These are phyloP conservation scores for Yasuhikotakia modesta DNA, from an alignment of 2,797 vertebrate species.

Conservation along the genomic window DNA sequence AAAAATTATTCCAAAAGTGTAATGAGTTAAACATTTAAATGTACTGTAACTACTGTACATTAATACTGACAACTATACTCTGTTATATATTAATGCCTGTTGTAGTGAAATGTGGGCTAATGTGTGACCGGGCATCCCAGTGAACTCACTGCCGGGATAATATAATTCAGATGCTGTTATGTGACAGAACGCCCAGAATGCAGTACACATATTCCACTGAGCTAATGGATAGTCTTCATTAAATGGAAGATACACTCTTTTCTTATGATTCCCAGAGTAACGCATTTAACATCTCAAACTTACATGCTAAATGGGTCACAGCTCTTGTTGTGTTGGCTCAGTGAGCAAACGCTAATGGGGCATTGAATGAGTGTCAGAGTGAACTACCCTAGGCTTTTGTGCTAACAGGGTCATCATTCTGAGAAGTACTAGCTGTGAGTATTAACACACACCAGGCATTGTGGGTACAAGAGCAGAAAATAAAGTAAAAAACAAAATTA, in stretches of 20 bases:
- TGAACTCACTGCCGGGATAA: conserved; percentile 31
- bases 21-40: neutral
- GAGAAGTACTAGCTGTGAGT: conserved; percentile 45
- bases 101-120: conserved; percentile 7
- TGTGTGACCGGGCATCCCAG: neutral
- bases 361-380: conserved; percentile 34
- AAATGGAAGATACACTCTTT: conserved; percentile 12
- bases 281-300: conserved; percentile 37
- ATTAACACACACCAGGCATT: conserved; percentile 31
- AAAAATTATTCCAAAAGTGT: neutral
- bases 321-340: conserved; percentile 45
- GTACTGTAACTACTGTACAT: neutral
- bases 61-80: neutral
- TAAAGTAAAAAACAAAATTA: neutral
- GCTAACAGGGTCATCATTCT: conserved; percentile 30
- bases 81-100: neutral
- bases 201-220: conserved; percentile 29
- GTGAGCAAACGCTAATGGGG: conserved; percentile 36
- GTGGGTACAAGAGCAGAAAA: conserved; percentile 4
- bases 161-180: conserved; percentile 37
- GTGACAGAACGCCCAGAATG: conserved; percentile 32
- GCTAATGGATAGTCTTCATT: conserved; percentile 41
- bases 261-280: conserved; percentile 36
- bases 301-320: conserved; percentile 35
- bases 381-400: conserved; percentile 35